Percentiles rank a stretch among this genome's conserved stretches.
Conservation (phyloP, 23 tunicate species). For the Styela clava region DNA sequence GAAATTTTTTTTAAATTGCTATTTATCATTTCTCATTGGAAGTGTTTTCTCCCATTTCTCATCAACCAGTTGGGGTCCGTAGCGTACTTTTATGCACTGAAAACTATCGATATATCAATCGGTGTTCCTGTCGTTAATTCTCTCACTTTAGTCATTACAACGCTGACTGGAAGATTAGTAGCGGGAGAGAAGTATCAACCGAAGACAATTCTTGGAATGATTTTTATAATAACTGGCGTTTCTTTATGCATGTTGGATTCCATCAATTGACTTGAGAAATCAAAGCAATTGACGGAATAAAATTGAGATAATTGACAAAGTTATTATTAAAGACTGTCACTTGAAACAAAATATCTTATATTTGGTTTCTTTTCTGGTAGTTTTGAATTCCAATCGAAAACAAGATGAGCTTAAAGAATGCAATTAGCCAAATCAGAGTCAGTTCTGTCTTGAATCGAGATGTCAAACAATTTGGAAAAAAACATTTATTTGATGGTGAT, state of each 20-base stretch:
- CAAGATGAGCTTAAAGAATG: background rate
- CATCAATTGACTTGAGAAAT: background rate
- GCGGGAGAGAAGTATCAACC: constrained; percentile 30
- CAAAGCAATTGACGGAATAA: too few relatives aligned
- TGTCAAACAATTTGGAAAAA: constrained; percentile 89
- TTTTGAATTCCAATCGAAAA: too few relatives aligned
- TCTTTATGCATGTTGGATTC: constrained; percentile 26
- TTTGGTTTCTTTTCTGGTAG: too few relatives aligned
- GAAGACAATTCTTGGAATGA: constrained; percentile 14
- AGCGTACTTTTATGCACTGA: constrained; percentile 40
- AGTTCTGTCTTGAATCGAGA: constrained; percentile 88
- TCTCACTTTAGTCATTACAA: constrained; percentile 52
- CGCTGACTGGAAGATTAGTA: constrained; percentile 54
- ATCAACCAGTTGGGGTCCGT: constrained; percentile 76
- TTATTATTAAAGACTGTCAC: too few relatives aligned
- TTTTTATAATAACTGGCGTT: constrained; percentile 14
- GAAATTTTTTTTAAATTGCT: constrained; percentile 37
- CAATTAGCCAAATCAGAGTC: constrained; percentile 38
- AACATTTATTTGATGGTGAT: constrained; percentile 61
- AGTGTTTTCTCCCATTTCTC: constrained; percentile 50
- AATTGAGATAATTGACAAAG: too few relatives aligned
- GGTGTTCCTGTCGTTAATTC: constrained; percentile 82
- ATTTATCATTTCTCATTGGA: constrained; percentile 61
- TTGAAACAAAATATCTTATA: too few relatives aligned
- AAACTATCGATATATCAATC: constrained; percentile 44